Percentiles rank a stretch among this genome's conserved stretches.
Evolutionary conservation across 2,797 vertebrate species (phyloP).

Genomic region (Siniperca undulata): DNA sequence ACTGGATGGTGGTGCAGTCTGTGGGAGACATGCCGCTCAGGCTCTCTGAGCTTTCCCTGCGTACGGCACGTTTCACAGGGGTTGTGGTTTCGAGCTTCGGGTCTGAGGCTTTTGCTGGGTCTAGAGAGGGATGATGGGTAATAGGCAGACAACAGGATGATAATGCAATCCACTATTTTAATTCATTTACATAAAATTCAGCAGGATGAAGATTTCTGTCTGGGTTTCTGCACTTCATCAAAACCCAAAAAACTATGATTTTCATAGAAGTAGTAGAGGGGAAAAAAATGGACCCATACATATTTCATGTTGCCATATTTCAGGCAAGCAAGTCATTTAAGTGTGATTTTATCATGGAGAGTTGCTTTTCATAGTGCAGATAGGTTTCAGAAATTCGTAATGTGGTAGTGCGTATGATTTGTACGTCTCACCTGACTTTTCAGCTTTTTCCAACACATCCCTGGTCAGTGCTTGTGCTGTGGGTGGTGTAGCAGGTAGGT

Average conservation of each 20-base stretch:
- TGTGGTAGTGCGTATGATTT: not conserved
- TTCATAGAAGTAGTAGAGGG: not conserved
- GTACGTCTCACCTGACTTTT: constrained; percentile 69
- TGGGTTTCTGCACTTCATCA: not conserved
- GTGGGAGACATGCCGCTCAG: constrained; percentile 71
- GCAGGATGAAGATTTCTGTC: not conserved
- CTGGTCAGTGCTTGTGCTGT: constrained; percentile 50
- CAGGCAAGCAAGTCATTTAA: not conserved
- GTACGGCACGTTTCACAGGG: constrained; percentile 66
- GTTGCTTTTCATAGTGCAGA: not conserved
- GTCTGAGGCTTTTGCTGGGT: constrained; percentile 35
- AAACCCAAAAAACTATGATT: not conserved
- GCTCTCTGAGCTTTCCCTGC: constrained; percentile 86
- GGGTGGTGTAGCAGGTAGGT: constrained; percentile 46
- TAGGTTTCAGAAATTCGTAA: not conserved
- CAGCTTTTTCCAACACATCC: constrained; percentile 75
- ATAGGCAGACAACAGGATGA: not conserved
- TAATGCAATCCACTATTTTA: not conserved
- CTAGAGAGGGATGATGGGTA: constrained; percentile 38
- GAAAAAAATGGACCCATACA: not conserved
- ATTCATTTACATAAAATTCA: not conserved
- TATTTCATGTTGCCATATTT: too few species aligned
- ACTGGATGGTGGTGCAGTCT: constrained; percentile 87
- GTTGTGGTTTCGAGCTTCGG: constrained; percentile 21
- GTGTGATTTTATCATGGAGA: not conserved